phyloP scores from a whole-genome alignment of 1,140 invertebrate species.

The Procambarus virginalis region DNA sequence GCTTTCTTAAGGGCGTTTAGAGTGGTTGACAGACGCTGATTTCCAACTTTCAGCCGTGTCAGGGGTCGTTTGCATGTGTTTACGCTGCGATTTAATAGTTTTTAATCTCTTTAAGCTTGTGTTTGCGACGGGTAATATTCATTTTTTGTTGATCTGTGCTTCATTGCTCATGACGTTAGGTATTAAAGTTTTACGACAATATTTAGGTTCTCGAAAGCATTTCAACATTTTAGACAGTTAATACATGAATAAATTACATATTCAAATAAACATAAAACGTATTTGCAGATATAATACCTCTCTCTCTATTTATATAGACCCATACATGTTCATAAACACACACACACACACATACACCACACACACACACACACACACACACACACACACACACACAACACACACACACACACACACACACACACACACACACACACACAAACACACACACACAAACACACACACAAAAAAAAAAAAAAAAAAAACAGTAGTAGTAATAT shows the following conservation, averaged over 20 bases:
- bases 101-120: neutral
- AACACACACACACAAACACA: too few relatives aligned
- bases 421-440: too few relatives aligned
- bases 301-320: too few relatives aligned
- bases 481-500: too few relatives aligned
- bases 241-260: neutral
- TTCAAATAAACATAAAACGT: too few relatives aligned
- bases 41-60: neutral
- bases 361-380: too few relatives aligned
- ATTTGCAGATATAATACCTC: too few relatives aligned
- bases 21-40: conserved; percentile 3
- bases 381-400: too few relatives aligned
- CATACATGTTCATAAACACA: too few relatives aligned
- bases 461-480: too few relatives aligned
- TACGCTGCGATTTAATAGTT: neutral
- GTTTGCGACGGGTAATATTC: neutral
- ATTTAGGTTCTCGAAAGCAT: neutral
- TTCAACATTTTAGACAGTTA: neutral
- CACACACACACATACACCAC: too few relatives aligned
- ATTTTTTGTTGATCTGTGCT: neutral
- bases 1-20: neutral
- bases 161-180: neutral
- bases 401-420: too few relatives aligned
- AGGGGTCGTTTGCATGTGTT: conserved; percentile 6
- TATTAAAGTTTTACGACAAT: neutral